phyloP scores from a whole-genome alignment of 2,113 vertebrate genomes.

The Penelope pileata region DNA sequence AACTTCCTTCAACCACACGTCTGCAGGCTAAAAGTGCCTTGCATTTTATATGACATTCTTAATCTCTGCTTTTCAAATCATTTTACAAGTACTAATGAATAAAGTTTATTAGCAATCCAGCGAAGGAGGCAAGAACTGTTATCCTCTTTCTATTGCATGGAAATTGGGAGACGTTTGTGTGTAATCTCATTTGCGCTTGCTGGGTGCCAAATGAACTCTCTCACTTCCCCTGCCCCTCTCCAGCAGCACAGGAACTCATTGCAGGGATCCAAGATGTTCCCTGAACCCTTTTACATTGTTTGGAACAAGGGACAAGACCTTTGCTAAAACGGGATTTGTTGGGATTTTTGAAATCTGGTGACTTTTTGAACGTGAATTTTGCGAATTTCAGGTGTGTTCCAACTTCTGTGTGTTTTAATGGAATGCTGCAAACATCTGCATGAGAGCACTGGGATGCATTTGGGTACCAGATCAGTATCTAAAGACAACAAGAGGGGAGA shows the following conservation, averaged over 20 bases:
- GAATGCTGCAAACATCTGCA: background rate
- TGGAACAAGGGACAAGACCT: background rate
- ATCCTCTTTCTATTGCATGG: background rate
- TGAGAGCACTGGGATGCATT: background rate
- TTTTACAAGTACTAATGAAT: constrained; percentile 60
- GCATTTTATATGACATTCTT: constrained; percentile 30
- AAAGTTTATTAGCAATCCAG: constrained; percentile 59
- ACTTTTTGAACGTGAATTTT: background rate
- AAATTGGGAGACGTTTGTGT: constrained; percentile 43
- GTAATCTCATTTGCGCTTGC: background rate
- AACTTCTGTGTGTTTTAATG: rapidly evolving
- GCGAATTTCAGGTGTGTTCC: background rate
- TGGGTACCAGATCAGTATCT: background rate
- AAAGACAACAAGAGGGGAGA: background rate
- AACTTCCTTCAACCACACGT: constrained; percentile 29
- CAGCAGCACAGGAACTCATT: background rate
- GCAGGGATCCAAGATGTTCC: background rate
- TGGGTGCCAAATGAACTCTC: constrained; percentile 6
- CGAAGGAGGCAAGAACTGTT: background rate
- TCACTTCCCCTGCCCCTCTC: background rate
- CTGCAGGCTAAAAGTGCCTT: constrained; percentile 12
- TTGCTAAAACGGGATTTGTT: background rate
- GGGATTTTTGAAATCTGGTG: background rate
- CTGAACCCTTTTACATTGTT: background rate
- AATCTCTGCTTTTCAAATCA: constrained; percentile 46